A percentile compares a stretch with the other conserved stretches of the same genome.
Evolutionary conservation across 2,888 invertebrate species (phyloP).

Genomic region (Escarpia spicata): DNA sequence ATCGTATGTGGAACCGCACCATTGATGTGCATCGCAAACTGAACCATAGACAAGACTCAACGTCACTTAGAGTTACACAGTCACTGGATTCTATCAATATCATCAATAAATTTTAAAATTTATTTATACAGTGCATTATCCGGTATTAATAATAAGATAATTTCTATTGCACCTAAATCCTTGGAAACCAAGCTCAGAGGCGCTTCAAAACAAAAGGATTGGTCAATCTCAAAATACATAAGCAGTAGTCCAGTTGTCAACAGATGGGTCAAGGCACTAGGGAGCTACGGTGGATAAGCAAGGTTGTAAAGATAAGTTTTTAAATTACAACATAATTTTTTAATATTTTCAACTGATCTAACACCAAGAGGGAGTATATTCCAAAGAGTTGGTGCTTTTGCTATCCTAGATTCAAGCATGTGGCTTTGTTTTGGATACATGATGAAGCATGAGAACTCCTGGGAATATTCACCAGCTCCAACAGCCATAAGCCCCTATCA

Average conservation of each 20-base stretch:
- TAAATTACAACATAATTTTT: no score
- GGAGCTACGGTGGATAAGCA: no score
- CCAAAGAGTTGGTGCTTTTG: not conserved
- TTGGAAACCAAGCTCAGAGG: no score
- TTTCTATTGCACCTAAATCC: no score
- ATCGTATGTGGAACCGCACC: not conserved
- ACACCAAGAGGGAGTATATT: no score
- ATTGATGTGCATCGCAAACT: not conserved
- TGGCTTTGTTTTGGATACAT: not conserved
- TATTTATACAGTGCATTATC: not conserved
- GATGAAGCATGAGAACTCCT: not conserved
- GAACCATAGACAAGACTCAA: not conserved
- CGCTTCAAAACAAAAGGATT: no score
- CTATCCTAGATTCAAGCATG: not conserved
- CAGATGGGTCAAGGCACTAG: no score
- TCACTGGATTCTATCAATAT: not conserved
- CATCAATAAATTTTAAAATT: not conserved
- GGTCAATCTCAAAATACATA: no score
- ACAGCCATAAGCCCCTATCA: not conserved
- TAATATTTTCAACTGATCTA: no score
- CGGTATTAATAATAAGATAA: not conserved
- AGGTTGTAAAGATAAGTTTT: no score
- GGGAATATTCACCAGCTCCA: not conserved
- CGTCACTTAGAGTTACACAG: not conserved
- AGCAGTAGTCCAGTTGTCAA: no score